phyloP scores from a whole-genome alignment of 2,888 invertebrate genomes.

The Allophyes oxyacanthae region DNA sequence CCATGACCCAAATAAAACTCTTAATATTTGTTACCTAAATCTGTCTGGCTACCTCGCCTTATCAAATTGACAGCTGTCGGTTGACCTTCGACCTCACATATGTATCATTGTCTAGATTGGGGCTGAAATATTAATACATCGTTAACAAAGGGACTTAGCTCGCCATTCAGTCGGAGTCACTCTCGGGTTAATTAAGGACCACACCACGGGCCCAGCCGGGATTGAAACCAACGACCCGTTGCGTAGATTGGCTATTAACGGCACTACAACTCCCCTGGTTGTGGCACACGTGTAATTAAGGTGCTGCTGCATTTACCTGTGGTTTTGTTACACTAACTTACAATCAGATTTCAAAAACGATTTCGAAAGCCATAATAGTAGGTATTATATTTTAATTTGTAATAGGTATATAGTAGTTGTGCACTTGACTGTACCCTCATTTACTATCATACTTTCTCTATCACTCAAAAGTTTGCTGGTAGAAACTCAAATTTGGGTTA shows the following conservation, averaged over 20 bases:
- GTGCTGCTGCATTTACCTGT: neutral
- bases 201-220: conserved; percentile 42
- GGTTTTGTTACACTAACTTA: too few species aligned
- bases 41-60: conserved; percentile 7
- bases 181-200: conserved; percentile 51
- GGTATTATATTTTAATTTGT: too few species aligned
- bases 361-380: too few species aligned
- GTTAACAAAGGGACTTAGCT: conserved; percentile 32
- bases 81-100: conserved; percentile 31
- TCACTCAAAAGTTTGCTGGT: too few species aligned
- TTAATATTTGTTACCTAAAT: neutral
- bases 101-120: conserved; percentile 26
- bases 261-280: conserved; percentile 12
- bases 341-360: too few species aligned
- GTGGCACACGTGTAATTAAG: conserved; percentile 18
- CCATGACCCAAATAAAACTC: conserved; percentile 17
- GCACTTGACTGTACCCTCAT: too few species aligned
- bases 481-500: too few species aligned
- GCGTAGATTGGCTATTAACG: conserved; percentile 58
- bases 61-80: too few species aligned
- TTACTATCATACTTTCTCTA: too few species aligned
- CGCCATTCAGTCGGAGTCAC: conserved; percentile 21
- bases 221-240: conserved; percentile 52
- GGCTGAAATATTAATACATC: conserved; percentile 50
- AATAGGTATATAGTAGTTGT: too few species aligned